A percentile compares a stretch with the other conserved stretches of the same genome.
Evolutionary conservation across 2,888 invertebrate genomes (phyloP).

Genomic region (Raillietiella orientalis): DNA sequence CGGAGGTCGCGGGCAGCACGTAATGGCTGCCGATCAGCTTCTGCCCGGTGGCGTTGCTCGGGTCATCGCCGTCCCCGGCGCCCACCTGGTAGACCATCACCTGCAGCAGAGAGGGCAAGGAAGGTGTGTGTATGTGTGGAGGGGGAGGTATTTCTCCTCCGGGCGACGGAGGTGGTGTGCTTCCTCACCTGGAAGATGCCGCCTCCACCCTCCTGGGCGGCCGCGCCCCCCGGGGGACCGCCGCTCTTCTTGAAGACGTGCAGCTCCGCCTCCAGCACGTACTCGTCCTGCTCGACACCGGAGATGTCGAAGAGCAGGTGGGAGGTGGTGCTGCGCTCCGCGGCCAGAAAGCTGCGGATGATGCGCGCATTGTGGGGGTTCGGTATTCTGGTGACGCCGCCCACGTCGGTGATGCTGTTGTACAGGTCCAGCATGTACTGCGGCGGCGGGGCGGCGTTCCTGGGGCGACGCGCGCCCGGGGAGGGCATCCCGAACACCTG

Average conservation of each 20-base stretch:
- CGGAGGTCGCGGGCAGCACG: too few relatives aligned
- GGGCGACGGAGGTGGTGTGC: too few relatives aligned
- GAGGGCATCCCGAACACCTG: background rate
- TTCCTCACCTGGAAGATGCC: too few relatives aligned
- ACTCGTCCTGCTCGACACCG: background rate
- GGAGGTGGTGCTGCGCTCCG: background rate
- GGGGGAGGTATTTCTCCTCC: too few relatives aligned
- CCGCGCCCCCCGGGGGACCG: too few relatives aligned
- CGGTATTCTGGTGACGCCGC: slow-evolving; percentile 10
- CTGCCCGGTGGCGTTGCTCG: too few relatives aligned
- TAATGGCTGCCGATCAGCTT: too few relatives aligned
- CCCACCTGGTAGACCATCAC: too few relatives aligned
- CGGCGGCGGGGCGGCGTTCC: slow-evolving; percentile 9
- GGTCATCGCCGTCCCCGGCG: too few relatives aligned
- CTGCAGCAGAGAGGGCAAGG: too few relatives aligned
- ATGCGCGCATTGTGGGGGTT: slow-evolving; percentile 12
- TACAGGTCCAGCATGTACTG: slow-evolving; percentile 13
- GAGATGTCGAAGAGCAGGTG: background rate
- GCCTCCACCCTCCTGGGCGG: too few relatives aligned
- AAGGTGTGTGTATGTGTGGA: background rate
- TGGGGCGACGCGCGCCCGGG: background rate
- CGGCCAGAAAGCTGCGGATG: slow-evolving; percentile 10
- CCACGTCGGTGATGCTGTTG: slow-evolving; percentile 10
- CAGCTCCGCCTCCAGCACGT: background rate
- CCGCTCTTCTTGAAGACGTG: background rate